Conservation (phyloP, 2,888 invertebrate species). For the Stegophylla sp. region DNA sequence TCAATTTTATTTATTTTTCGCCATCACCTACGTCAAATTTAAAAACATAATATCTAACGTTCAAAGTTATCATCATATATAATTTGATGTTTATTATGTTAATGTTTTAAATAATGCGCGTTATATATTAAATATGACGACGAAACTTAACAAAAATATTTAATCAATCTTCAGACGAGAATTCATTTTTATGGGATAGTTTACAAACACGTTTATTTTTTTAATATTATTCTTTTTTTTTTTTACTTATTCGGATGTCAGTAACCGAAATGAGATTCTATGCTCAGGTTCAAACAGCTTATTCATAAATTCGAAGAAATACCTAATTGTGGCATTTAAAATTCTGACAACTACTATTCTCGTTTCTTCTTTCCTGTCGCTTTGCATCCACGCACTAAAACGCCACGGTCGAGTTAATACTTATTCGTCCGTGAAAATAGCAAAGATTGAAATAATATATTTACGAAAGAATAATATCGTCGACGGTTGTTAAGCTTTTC, state of each 20-base stretch:
- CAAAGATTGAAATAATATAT: slow-evolving; percentile 26
- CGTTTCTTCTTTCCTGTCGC: background rate
- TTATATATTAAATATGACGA: too few relatives aligned
- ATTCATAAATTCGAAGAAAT: slow-evolving; percentile 30
- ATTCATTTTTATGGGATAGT: background rate
- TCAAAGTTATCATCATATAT: too few relatives aligned
- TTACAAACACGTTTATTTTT: background rate
- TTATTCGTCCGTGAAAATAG: slow-evolving; percentile 36
- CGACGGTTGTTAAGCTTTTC: slow-evolving; percentile 4
- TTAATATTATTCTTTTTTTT: background rate
- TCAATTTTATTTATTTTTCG: too few relatives aligned
- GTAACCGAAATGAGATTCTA: slow-evolving; percentile 3
- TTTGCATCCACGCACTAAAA: slow-evolving; percentile 11
- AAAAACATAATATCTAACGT: too few relatives aligned
- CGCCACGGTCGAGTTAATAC: slow-evolving; percentile 18
- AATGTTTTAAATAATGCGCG: too few relatives aligned
- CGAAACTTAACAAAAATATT: background rate
- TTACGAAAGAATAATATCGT: slow-evolving; percentile 17
- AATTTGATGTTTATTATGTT: too few relatives aligned
- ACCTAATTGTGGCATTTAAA: slow-evolving; percentile 21
- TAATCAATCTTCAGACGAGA: background rate
- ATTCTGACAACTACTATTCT: slow-evolving; percentile 33
- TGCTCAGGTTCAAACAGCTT: background rate
- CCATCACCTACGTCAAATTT: too few relatives aligned
- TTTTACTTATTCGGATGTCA: slow-evolving; percentile 10